phyloP scores from a whole-genome alignment of 2,888 invertebrate genomes.

The Himalopsyche kuldschensis region DNA sequence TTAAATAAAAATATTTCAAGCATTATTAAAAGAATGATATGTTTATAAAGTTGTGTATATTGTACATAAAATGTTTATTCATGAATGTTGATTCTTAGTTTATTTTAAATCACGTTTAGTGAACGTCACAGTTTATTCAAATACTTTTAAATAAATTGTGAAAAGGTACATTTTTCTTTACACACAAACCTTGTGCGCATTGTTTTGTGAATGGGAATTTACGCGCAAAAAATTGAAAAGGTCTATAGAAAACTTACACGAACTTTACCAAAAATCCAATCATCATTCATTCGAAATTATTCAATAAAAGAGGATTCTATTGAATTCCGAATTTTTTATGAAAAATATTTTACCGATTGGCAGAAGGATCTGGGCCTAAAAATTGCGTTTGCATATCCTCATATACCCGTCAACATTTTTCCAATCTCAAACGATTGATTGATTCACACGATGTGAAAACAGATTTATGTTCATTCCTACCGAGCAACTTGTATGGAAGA shows the following conservation, averaged over 20 bases:
- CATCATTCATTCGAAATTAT: background rate
- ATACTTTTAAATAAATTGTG: too few species aligned
- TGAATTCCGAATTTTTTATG: background rate
- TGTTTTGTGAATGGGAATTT: too few species aligned
- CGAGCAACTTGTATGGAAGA: background rate
- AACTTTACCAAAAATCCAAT: background rate
- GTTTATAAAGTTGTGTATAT: too few species aligned
- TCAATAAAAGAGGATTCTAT: background rate
- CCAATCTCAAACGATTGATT: background rate
- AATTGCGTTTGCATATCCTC: background rate
- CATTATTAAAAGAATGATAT: too few species aligned
- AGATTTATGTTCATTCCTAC: background rate
- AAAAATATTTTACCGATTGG: background rate
- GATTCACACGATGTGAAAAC: background rate
- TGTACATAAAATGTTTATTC: too few species aligned
- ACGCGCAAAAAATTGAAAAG: background rate
- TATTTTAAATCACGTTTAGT: too few species aligned
- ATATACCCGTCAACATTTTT: background rate
- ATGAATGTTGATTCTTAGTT: too few species aligned
- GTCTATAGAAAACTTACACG: background rate
- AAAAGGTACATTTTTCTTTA: too few species aligned
- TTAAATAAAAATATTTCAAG: too few species aligned
- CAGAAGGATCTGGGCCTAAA: background rate
- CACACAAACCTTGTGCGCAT: too few species aligned
- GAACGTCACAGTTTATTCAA: too few species aligned